These are phyloP conservation scores for Lethrus apterus DNA, from an alignment of 1,140 invertebrate genomes.

Conservation along the genomic window DNA sequence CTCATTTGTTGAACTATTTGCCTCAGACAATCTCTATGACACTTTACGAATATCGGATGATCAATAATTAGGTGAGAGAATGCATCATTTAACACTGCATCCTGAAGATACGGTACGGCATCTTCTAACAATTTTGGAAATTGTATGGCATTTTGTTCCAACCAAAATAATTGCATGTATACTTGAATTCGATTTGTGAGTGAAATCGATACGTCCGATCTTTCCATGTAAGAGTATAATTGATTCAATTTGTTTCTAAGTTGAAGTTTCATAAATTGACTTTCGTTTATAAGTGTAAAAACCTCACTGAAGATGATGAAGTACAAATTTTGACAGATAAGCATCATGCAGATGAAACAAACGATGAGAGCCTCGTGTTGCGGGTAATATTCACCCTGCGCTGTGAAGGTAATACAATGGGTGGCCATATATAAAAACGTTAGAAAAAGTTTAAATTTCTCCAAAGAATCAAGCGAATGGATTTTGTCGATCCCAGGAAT, in stretches of 20 bases:
- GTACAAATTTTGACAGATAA: background rate
- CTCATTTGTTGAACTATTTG: slow-evolving; percentile 1
- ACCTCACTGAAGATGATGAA: background rate
- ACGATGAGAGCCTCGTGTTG: background rate
- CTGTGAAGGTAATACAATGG: background rate
- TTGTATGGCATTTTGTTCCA: background rate
- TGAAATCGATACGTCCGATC: background rate
- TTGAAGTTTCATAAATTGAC: background rate
- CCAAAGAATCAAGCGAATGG: background rate
- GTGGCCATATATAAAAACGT: slow-evolving; percentile 5
- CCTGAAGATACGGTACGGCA: background rate
- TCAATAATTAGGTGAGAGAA: background rate
- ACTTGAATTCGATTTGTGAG: slow-evolving; percentile 2
- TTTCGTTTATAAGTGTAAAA: background rate
- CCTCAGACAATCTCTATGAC: slow-evolving; percentile 6
- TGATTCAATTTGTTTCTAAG: background rate
- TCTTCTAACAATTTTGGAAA: slow-evolving; percentile 5
- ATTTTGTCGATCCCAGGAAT: background rate
- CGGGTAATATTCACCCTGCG: slow-evolving; percentile 8
- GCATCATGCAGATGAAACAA: background rate
- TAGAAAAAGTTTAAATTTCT: slow-evolving; percentile 2
- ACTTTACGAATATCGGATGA: slow-evolving; percentile 10
- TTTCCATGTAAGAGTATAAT: slow-evolving; percentile 4
- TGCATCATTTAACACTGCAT: slow-evolving; percentile 1
- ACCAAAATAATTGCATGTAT: background rate